phyloP scores from a whole-genome alignment of 2,797 vertebrate genomes.

The Paedocypris micromegethes region DNA sequence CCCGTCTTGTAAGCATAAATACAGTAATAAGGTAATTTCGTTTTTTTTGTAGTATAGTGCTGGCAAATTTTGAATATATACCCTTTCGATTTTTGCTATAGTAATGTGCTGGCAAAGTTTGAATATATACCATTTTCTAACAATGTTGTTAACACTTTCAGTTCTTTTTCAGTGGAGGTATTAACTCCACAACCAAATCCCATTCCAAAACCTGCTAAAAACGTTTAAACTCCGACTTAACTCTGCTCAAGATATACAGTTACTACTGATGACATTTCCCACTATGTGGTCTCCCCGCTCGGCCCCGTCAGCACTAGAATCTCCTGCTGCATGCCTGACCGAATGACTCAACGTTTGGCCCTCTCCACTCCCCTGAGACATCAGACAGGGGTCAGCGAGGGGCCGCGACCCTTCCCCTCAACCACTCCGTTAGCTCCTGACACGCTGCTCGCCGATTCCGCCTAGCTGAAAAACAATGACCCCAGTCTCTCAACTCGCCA shows the following conservation, averaged over 20 bases:
- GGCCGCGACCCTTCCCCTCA: slow-evolving; percentile 21
- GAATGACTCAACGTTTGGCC: slow-evolving; percentile 24
- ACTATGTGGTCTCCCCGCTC: slow-evolving; percentile 28
- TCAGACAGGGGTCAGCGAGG: slow-evolving; percentile 22
- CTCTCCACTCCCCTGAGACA: slow-evolving; percentile 19
- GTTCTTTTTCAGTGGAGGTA: too few species aligned
- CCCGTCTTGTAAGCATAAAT: too few species aligned
- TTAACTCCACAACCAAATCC: too few species aligned
- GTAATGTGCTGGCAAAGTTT: too few species aligned
- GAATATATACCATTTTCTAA: too few species aligned
- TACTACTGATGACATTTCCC: slow-evolving; percentile 24
- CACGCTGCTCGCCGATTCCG: slow-evolving; percentile 7
- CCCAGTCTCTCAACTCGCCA: slow-evolving; percentile 2
- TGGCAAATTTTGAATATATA: too few species aligned
- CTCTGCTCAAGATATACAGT: neutral
- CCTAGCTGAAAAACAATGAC: slow-evolving; percentile 4
- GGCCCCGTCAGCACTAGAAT: slow-evolving; percentile 18
- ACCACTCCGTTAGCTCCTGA: neutral
- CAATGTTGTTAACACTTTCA: too few species aligned
- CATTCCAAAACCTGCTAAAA: neutral
- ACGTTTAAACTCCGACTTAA: neutral
- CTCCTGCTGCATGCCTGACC: slow-evolving; percentile 7
- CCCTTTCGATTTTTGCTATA: too few species aligned
- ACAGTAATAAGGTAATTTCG: too few species aligned
- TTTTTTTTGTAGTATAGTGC: too few species aligned